Base-by-base conservation (phyloP, 2,113 vertebrate species). In the Hiodon tergisus region DNA sequence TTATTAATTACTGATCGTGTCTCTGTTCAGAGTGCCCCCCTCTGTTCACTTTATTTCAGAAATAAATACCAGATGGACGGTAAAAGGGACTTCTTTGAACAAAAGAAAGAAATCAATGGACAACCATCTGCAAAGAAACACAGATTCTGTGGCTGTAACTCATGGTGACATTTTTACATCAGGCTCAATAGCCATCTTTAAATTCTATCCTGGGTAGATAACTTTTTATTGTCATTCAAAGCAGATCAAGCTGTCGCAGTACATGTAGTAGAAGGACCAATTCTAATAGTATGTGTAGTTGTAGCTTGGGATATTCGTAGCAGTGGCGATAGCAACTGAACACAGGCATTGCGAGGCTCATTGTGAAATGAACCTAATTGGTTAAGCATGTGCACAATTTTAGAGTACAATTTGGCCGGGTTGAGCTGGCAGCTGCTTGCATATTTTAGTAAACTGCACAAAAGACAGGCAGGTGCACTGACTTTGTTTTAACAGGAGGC, bases 21-120 rank as follows among this genome's bases (percentile, higher is more conserved):
- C 31, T 31, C 31, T 31, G 31, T 31, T 1, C 31, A 31, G 31
- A 31, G 31, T 31, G 31, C 31, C 31, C 31, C 31, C 31, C 31
- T 31, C 31, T 31, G 31, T 31, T 31, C 31, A 31, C 31, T 31
- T 31, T 31, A 31, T 31, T 31, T 31, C 31, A 31, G 69, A 71
- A 71, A 71, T 71, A 59, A 77, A 73, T 66, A 76, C 74, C 79
- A 88, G 83, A 83, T 82, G 84, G 81, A 71, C 68, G 78, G 53
- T 0, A 9, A 70, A 76, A 73, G 75, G 70, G 78, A 73, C 74
- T 52, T 74, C 61, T 81, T 83, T 85, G 60, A 69, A 72, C 55
- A 71, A 72, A 54, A 59, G 73, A 62, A 65, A 78, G 83, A 67
- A 77, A 76, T 71, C 81, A 77, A 57, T 76, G 55, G 66, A 61